phyloP scores from a whole-genome alignment of 2,113 vertebrate species.

The Semnornis frantzii region DNA sequence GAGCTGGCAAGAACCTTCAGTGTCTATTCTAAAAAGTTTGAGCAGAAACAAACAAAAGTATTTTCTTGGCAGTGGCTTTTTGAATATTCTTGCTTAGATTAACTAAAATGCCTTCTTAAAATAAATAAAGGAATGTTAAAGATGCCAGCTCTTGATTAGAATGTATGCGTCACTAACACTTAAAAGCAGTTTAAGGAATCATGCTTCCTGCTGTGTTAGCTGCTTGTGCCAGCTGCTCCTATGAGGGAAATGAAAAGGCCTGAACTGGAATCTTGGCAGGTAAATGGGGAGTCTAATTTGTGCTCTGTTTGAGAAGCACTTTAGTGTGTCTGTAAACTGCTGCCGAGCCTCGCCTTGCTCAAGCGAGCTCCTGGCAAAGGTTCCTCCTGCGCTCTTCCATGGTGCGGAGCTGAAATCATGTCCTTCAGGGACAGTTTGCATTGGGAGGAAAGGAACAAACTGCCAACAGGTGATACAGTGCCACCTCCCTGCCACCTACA shows the following conservation, averaged over 20 bases:
- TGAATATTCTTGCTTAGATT: conserved; percentile 22
- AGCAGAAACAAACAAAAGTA: background rate
- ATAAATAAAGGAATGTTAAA: conserved; percentile 20
- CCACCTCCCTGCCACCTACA: no score
- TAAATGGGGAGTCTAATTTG: background rate
- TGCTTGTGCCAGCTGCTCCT: conserved; percentile 13
- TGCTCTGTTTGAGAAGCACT: background rate
- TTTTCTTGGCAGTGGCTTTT: background rate
- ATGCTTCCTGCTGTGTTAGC: conserved; percentile 34
- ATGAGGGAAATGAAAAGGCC: background rate
- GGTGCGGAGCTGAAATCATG: background rate
- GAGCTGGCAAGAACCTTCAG: background rate
- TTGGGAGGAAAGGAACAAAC: background rate
- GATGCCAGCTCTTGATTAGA: conserved; percentile 39
- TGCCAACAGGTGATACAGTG: accelerated
- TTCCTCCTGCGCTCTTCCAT: background rate
- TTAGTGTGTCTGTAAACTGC: background rate
- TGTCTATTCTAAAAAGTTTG: background rate
- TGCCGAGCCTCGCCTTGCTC: background rate
- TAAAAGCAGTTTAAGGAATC: background rate
- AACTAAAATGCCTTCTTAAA: conserved; percentile 25
- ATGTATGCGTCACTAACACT: conserved; percentile 21
- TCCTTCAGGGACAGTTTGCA: background rate
- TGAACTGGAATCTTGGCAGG: conserved; percentile 10
- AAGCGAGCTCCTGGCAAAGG: background rate